phyloP scores from a whole-genome alignment of 2,797 vertebrate genomes.

The Esox masquinongy region DNA sequence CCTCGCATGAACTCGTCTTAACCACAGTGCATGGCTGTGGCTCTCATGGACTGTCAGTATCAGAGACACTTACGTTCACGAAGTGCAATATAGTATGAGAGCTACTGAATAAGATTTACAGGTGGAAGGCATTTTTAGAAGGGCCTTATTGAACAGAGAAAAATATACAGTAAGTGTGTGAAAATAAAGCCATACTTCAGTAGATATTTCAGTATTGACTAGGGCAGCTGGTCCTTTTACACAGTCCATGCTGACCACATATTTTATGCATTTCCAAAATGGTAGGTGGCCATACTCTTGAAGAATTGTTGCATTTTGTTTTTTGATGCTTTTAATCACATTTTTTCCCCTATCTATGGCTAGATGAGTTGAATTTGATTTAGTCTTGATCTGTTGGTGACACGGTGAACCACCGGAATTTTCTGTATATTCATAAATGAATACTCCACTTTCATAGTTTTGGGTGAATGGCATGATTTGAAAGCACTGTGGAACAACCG shows the following conservation, averaged over 20 bases:
- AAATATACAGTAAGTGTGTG: slow-evolving; percentile 6
- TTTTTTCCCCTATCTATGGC: slow-evolving; percentile 22
- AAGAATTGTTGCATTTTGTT: not conserved
- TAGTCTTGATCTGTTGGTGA: slow-evolving; percentile 24
- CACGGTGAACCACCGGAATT: not conserved
- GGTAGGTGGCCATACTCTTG: not conserved
- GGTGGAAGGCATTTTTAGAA: slow-evolving; percentile 33
- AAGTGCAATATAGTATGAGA: slow-evolving; percentile 70
- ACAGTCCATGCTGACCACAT: not conserved
- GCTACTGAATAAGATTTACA: slow-evolving; percentile 45
- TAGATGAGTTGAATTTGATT: slow-evolving; percentile 35
- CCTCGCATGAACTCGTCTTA: slow-evolving; percentile 11
- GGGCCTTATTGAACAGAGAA: slow-evolving; percentile 16
- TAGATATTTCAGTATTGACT: slow-evolving; percentile 52
- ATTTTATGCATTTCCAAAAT: slow-evolving; percentile 7
- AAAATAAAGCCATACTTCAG: slow-evolving; percentile 64
- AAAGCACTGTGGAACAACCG: not conserved
- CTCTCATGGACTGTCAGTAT: slow-evolving; percentile 22
- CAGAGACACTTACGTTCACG: slow-evolving; percentile 36
- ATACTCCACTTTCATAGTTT: slow-evolving; percentile 10
- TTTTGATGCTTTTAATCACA: not conserved
- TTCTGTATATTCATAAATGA: not conserved
- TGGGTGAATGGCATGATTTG: slow-evolving; percentile 10
- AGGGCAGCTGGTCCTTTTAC: slow-evolving; percentile 20
- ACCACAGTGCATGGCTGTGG: not conserved